Evolutionary conservation across 1,140 invertebrate genomes (phyloP).

Genomic region (Drosophila sproati): DNA sequence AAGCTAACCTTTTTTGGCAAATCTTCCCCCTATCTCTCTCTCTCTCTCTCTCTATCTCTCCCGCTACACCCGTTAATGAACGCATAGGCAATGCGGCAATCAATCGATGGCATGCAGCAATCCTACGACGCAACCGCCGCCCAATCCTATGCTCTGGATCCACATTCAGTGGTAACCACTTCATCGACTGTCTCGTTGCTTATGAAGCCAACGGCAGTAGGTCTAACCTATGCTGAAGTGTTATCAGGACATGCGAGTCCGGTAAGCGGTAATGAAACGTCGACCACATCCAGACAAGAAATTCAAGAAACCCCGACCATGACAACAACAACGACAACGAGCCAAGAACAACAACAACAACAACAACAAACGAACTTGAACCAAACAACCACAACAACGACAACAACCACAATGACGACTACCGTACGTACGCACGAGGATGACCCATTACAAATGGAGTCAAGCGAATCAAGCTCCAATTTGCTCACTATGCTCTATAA

Average conservation of each 20-base stretch:
- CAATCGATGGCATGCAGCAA: constrained; percentile 88
- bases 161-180: constrained; percentile 87
- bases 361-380: constrained; percentile 7
- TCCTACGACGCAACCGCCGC: constrained; percentile 88
- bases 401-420: constrained; percentile 50
- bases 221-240: constrained; percentile 85
- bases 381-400: constrained; percentile 31
- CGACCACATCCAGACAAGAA: constrained; percentile 54
- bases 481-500: constrained; percentile 44
- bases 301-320: constrained; percentile 45
- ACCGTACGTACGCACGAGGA: constrained; percentile 57
- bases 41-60: constrained; percentile 65
- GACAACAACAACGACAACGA: constrained; percentile 47
- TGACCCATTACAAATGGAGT: constrained; percentile 10
- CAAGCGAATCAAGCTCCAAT: constrained; percentile 23
- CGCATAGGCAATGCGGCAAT: constrained; percentile 89
- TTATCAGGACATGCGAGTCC: constrained; percentile 84
- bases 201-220: constrained; percentile 84
- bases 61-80: constrained; percentile 48
- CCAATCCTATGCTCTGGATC: constrained; percentile 90
- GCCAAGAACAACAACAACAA: constrained; percentile 42
- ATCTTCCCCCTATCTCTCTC: constrained; percentile 80
- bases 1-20: constrained; percentile 84
- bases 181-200: constrained; percentile 81
- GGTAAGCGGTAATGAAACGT: constrained; percentile 75